These are phyloP conservation scores for Amphiduros pacificus DNA, from an alignment of 2,888 invertebrate species.

Conservation along the genomic window DNA sequence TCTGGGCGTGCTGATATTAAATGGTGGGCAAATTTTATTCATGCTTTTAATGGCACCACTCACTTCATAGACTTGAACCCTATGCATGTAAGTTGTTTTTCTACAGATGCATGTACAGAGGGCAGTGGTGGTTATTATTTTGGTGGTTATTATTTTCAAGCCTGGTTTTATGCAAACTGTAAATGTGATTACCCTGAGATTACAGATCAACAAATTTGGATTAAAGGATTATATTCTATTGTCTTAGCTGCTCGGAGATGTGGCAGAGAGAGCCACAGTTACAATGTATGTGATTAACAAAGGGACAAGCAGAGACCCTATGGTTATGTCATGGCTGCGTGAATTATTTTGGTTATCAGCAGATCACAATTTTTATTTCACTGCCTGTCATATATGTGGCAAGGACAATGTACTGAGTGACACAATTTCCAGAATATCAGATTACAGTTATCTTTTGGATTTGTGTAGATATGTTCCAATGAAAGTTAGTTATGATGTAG, in stretches of 20 bases:
- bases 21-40: neutral
- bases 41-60: neutral
- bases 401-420: neutral
- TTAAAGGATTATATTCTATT: slow-evolving; percentile 4
- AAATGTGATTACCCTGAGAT: too few species aligned
- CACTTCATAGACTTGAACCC: neutral
- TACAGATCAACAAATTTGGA: neutral
- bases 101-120: neutral
- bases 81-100: neutral
- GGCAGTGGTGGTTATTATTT: neutral
- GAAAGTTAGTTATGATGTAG: too few species aligned
- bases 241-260: slow-evolving; percentile 2
- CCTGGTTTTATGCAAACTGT: too few species aligned
- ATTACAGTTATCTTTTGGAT: neutral
- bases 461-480: neutral
- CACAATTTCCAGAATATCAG: neutral
- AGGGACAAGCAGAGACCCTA: neutral
- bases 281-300: slow-evolving; percentile 3
- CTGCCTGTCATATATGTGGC: neutral
- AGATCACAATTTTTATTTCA: neutral
- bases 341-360: slow-evolving; percentile 2
- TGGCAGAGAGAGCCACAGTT: neutral
- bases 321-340: neutral
- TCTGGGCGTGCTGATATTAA: neutral
- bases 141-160: too few species aligned